Conservation (phyloP, 2,113 vertebrate genomes). For the Strix aluco region DNA sequence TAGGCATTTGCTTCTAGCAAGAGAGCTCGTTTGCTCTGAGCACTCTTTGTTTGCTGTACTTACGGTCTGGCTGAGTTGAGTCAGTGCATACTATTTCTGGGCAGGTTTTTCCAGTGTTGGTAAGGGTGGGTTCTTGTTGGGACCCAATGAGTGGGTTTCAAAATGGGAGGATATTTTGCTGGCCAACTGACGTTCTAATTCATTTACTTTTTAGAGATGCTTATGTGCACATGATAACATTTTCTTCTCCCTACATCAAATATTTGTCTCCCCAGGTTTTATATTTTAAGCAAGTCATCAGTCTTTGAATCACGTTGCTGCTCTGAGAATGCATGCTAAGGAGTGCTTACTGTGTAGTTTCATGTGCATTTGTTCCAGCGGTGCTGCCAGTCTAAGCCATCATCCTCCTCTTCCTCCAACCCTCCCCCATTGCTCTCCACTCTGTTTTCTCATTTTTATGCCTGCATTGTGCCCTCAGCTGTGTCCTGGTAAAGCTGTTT, state of each 20-base stretch:
- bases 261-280: background rate
- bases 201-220: background rate
- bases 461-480: background rate
- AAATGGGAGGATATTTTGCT: background rate
- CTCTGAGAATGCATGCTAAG: background rate
- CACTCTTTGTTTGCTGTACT: background rate
- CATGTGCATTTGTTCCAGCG: background rate
- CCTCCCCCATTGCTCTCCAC: background rate
- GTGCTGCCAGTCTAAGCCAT: background rate
- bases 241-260: background rate
- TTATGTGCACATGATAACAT: background rate
- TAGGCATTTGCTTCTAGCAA: background rate
- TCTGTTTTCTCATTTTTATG: background rate
- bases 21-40: background rate
- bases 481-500: conserved; percentile 8
- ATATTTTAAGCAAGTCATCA: background rate
- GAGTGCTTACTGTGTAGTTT: background rate
- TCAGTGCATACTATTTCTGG: background rate
- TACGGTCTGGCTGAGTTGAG: background rate
- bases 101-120: background rate
- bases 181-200: background rate
- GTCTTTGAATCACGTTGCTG: background rate
- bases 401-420: background rate
- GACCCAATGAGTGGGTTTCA: background rate
- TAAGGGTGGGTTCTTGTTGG: background rate